These are phyloP conservation scores for Macquaria ambigua DNA, from an alignment of 2,113 vertebrate species.

Conservation along the genomic window DNA sequence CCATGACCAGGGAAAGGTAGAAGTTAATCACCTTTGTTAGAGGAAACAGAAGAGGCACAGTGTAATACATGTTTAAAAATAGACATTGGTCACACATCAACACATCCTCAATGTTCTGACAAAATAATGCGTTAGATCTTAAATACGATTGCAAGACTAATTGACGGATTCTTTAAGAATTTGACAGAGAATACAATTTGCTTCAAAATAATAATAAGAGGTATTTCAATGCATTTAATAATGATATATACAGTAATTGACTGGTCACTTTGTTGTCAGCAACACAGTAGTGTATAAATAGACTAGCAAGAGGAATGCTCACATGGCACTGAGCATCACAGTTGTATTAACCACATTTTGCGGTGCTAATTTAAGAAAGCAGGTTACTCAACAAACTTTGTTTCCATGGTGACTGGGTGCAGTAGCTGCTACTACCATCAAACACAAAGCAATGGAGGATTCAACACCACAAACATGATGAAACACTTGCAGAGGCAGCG, in stretches of 20 bases:
- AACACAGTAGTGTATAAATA: not conserved
- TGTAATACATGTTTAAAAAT: not conserved
- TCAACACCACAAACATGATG: not conserved
- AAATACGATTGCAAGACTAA: not conserved
- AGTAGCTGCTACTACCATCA: not conserved
- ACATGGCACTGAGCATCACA: not conserved
- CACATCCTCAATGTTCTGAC: not conserved
- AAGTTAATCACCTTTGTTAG: conserved; percentile 92
- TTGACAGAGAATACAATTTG: not conserved
- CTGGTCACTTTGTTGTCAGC: not conserved
- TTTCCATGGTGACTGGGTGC: not conserved
- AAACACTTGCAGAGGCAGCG: not conserved
- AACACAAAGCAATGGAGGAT: not conserved
- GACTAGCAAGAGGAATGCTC: not conserved
- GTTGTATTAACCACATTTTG: not conserved
- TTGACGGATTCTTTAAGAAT: not conserved
- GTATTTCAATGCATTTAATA: not conserved
- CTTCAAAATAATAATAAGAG: not conserved
- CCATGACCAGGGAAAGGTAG: conserved; percentile 92
- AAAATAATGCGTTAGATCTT: not conserved
- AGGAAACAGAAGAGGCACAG: not conserved
- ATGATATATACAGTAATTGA: too few relatives aligned
- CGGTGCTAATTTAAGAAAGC: not conserved
- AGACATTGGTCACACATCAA: not conserved
- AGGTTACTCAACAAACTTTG: not conserved